Conservation (phyloP, 2,113 vertebrate genomes). For the Pelecanoides urinatrix region DNA sequence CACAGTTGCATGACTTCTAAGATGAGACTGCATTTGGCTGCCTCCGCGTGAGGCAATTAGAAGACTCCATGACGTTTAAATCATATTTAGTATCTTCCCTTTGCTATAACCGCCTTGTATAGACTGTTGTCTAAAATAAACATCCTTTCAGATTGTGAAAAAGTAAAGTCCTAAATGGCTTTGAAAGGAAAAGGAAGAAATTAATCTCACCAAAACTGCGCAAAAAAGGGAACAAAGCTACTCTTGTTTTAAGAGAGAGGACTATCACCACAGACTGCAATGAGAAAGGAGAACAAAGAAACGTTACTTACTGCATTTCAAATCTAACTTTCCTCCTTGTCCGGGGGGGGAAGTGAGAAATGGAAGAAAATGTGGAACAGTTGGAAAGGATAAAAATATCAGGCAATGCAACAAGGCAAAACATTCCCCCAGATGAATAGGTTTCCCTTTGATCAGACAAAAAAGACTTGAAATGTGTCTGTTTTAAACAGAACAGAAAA, state of each 20-base stretch:
- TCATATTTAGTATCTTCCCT: not conserved
- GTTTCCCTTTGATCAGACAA: slow-evolving; percentile 14
- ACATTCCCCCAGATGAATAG: not conserved
- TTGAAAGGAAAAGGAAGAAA: not conserved
- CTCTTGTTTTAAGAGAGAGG: not conserved
- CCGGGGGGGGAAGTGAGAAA: not conserved
- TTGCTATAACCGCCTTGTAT: not conserved
- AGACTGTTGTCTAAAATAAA: not conserved
- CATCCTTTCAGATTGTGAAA: not conserved
- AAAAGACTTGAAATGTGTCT: not conserved
- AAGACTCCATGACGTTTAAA: not conserved
- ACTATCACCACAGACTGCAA: not conserved
- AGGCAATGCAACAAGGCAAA: slow-evolving; percentile 10
- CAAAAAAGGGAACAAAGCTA: not conserved
- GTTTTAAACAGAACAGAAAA: slow-evolving; percentile 10
- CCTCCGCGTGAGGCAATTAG: not conserved
- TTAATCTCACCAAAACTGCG: not conserved
- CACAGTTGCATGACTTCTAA: not conserved
- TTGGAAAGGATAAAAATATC: not conserved
- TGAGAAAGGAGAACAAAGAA: not conserved
- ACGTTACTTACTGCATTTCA: not conserved
- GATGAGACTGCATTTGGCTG: not conserved
- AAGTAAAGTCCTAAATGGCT: not conserved
- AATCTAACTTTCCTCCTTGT: not conserved
- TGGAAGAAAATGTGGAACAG: not conserved